Percentiles rank a stretch among this genome's conserved stretches.
phyloP scores from a whole-genome alignment of 2,797 vertebrate genomes.

The Orientallactaga sibirica region DNA sequence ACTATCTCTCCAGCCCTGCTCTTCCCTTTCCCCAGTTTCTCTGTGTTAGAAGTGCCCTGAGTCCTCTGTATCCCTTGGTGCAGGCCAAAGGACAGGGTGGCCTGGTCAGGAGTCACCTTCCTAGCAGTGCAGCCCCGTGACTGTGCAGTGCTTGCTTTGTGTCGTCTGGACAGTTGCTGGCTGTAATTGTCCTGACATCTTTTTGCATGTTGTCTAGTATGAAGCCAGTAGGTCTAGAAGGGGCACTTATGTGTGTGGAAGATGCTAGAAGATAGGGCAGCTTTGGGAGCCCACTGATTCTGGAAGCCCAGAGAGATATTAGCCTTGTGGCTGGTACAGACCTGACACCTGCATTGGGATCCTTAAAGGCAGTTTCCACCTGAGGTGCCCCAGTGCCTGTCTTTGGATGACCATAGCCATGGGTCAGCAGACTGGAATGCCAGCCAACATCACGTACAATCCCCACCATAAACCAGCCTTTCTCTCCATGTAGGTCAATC shows the following conservation, averaged over 20 bases:
- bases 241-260: accelerated
- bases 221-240: not conserved
- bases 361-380: accelerated
- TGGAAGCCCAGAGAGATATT: accelerated
- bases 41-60: not conserved
- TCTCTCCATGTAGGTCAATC: not conserved
- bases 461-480: accelerated
- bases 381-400: accelerated
- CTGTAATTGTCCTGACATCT: accelerated
- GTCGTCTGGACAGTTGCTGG: too few species aligned
- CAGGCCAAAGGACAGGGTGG: not conserved
- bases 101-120: accelerated
- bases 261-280: not conserved
- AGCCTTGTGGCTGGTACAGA: accelerated
- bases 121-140: not conserved
- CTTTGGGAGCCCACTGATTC: accelerated
- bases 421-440: too few species aligned
- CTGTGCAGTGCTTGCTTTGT: not conserved
- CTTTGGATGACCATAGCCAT: not conserved
- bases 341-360: accelerated
- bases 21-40: not conserved
- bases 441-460: not conserved
- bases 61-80: not conserved
- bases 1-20: too few species aligned
- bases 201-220: accelerated